Conservation (phyloP, 2,888 invertebrate genomes). For the Agriopis aurantiaria region DNA sequence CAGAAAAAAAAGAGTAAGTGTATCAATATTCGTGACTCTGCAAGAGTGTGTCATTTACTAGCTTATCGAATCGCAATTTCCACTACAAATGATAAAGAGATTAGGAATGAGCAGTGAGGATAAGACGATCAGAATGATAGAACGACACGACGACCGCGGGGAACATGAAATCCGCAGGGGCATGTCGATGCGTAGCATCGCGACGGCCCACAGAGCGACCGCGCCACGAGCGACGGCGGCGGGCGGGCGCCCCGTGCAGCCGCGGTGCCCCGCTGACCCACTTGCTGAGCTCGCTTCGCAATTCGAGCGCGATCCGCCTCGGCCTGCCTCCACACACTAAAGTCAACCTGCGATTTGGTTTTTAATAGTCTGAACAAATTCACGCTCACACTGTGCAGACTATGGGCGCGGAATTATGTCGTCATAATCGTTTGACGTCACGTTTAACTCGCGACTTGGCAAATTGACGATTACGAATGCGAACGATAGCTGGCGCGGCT, state of each 20-base stretch:
- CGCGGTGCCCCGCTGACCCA: slow-evolving; percentile 82
- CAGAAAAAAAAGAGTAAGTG: not conserved
- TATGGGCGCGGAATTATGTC: slow-evolving; percentile 17
- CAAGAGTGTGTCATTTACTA: slow-evolving; percentile 5
- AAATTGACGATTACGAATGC: slow-evolving; percentile 15
- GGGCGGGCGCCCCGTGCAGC: slow-evolving; percentile 62
- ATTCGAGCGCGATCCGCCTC: slow-evolving; percentile 79
- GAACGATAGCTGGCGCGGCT: slow-evolving; percentile 10
- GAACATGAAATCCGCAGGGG: slow-evolving; percentile 2
- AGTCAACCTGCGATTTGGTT: slow-evolving; percentile 37
- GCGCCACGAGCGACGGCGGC: slow-evolving; percentile 24
- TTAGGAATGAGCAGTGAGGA: slow-evolving; percentile 26
- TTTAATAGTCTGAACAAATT: slow-evolving; percentile 38
- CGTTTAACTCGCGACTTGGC: slow-evolving; percentile 9
- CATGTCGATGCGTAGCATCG: not conserved
- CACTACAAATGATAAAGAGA: slow-evolving; percentile 27
- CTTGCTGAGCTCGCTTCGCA: slow-evolving; percentile 80
- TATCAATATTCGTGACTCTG: not conserved
- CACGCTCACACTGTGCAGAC: slow-evolving; percentile 15
- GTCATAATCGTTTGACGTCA: slow-evolving; percentile 33
- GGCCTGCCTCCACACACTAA: slow-evolving; percentile 50
- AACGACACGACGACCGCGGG: slow-evolving; percentile 11
- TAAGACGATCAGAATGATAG: slow-evolving; percentile 20
- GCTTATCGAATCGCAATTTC: slow-evolving; percentile 28
- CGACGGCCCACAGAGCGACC: slow-evolving; percentile 17